phyloP scores from a whole-genome alignment of 2,113 vertebrate species.

The Gulo gulo region DNA sequence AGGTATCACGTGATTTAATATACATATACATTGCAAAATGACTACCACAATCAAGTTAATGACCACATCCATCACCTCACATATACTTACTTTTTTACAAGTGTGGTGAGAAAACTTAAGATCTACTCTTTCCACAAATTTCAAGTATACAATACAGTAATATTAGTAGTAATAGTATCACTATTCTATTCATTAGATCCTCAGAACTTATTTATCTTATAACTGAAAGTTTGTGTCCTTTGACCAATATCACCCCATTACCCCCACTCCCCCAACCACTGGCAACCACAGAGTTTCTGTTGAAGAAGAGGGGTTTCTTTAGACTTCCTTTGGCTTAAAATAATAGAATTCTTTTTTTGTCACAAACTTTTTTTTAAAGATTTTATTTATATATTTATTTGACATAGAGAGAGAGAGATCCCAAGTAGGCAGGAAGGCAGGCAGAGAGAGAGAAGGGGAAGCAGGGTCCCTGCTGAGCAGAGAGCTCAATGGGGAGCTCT shows the following conservation, averaged over 20 bases:
- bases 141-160: background rate
- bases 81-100: background rate
- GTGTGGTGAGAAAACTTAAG: background rate
- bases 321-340: background rate
- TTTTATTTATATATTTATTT: too few species aligned
- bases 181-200: background rate
- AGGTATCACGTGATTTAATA: background rate
- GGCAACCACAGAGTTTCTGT: background rate
- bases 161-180: background rate
- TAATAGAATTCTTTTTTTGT: background rate
- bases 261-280: too few species aligned
- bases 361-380: background rate
- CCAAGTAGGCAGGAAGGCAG: too few species aligned
- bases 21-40: background rate
- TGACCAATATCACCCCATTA: background rate
- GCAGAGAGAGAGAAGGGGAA: too few species aligned
- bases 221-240: background rate
- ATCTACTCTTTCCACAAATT: background rate
- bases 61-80: background rate
- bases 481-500: too few species aligned
- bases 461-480: too few species aligned
- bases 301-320: background rate
- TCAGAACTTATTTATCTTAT: background rate
- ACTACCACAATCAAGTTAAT: background rate
- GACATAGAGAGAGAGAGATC: too few species aligned